phyloP scores from a whole-genome alignment of 2,888 invertebrate species.

The Eurytoma californica region DNA sequence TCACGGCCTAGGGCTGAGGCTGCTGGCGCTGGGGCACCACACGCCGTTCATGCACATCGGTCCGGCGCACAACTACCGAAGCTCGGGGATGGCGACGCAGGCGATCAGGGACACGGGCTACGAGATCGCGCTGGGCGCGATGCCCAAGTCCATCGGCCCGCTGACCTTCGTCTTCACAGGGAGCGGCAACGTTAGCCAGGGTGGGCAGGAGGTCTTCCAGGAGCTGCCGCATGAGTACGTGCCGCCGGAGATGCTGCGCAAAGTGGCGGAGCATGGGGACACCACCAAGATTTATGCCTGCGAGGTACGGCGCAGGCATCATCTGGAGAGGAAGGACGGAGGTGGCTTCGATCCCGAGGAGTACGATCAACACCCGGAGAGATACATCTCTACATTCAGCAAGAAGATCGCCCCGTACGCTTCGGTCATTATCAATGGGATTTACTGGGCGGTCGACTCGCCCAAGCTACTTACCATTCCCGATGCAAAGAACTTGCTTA shows the following conservation, averaged over 20 bases:
- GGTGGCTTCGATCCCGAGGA: constrained; percentile 93
- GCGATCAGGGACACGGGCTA: constrained; percentile 99
- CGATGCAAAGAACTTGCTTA: constrained; percentile 95
- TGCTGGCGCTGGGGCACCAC: constrained; percentile 97
- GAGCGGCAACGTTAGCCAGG: constrained; percentile 95
- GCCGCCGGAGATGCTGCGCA: constrained; percentile 93
- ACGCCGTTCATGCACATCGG: constrained; percentile 99
- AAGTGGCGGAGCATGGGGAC: constrained; percentile 97
- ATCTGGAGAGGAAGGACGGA: constrained; percentile 93
- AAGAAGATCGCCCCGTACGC: constrained; percentile 98
- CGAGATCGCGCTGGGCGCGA: constrained; percentile 94
- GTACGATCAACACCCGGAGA: constrained; percentile 94
- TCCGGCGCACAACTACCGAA: constrained; percentile 98
- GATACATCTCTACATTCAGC: constrained; percentile 96
- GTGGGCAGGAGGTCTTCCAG: constrained; percentile 94
- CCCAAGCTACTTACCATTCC: constrained; percentile 97
- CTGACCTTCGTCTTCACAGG: constrained; percentile 98
- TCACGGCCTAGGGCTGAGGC: constrained; percentile 95
- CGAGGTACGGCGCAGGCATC: constrained; percentile 95
- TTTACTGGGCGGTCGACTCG: constrained; percentile 98
- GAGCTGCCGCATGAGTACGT: constrained; percentile 99
- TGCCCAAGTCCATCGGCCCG: constrained; percentile 98
- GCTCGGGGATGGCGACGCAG: constrained; percentile 97
- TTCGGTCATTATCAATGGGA: constrained; percentile 97
- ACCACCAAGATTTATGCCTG: constrained; percentile 97